phyloP scores from a whole-genome alignment of 2,888 invertebrate genomes.

The Rhogogaster chlorosoma region DNA sequence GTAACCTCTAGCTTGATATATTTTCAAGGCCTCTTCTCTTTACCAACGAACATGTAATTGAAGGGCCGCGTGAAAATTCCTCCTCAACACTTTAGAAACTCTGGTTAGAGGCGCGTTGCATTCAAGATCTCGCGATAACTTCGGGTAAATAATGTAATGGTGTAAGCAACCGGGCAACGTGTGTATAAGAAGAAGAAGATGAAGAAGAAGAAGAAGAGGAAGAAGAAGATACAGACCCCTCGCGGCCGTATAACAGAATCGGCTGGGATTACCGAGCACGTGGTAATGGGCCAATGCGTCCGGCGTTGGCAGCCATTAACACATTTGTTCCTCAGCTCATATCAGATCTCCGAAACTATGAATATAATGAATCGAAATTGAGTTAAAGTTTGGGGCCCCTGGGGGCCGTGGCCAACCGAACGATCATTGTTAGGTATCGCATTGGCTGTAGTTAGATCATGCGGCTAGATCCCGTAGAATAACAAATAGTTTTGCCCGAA shows the following conservation, averaged over 20 bases:
- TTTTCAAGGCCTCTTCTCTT: slow-evolving; percentile 1
- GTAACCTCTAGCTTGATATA: background rate
- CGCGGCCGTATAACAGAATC: slow-evolving; percentile 3
- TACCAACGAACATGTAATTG: slow-evolving; percentile 36
- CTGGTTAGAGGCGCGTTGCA: slow-evolving; percentile 40
- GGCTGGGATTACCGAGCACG: slow-evolving; percentile 46
- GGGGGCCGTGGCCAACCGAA: background rate
- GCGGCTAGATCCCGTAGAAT: background rate
- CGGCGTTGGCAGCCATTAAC: slow-evolving; percentile 64
- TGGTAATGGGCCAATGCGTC: slow-evolving; percentile 63
- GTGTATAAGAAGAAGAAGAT: background rate
- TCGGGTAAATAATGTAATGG: slow-evolving; percentile 44
- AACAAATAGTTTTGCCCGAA: slow-evolving; percentile 27
- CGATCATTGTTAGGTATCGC: slow-evolving; percentile 6
- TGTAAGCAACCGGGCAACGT: slow-evolving; percentile 27
- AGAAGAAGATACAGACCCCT: background rate
- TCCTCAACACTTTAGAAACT: slow-evolving; percentile 19
- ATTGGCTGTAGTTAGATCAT: background rate
- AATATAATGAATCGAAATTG: slow-evolving; percentile 51
- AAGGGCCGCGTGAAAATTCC: slow-evolving; percentile 19
- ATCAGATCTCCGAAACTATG: slow-evolving; percentile 61
- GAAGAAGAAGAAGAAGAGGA: background rate
- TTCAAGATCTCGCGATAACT: slow-evolving; percentile 45
- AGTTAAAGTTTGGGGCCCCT: slow-evolving; percentile 25
- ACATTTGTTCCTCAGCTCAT: slow-evolving; percentile 63